phyloP scores from a whole-genome alignment of 2,113 vertebrate species.

The Rhineura floridana region DNA sequence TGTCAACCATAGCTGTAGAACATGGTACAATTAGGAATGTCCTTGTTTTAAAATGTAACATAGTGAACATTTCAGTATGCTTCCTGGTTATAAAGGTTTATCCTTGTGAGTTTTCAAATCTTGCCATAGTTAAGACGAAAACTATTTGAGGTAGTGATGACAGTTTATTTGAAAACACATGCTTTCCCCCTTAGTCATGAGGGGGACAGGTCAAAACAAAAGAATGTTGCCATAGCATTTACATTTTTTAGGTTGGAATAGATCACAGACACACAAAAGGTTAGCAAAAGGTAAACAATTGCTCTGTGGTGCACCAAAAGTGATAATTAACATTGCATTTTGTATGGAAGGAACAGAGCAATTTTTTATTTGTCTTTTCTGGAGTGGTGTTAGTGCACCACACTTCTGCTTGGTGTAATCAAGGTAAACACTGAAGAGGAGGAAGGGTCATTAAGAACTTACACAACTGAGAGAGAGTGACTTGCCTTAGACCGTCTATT shows the following conservation, averaged over 20 bases:
- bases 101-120: background rate
- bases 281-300: background rate
- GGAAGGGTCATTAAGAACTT: background rate
- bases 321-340: background rate
- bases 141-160: no score
- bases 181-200: background rate
- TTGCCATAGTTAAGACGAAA: background rate
- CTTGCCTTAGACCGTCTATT: background rate
- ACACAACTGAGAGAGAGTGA: background rate
- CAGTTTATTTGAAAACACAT: background rate
- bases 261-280: background rate
- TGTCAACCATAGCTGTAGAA: background rate
- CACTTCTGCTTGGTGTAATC: background rate
- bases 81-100: background rate
- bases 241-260: background rate
- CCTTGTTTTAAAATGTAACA: background rate
- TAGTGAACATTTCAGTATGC: background rate
- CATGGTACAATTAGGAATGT: background rate
- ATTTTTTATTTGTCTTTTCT: no score
- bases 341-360: background rate
- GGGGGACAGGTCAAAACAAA: background rate
- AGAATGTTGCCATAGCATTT: background rate
- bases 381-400: no score
- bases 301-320: background rate
- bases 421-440: background rate